Conservation (phyloP, 2,113 vertebrate genomes). For the Uria lomvia region DNA sequence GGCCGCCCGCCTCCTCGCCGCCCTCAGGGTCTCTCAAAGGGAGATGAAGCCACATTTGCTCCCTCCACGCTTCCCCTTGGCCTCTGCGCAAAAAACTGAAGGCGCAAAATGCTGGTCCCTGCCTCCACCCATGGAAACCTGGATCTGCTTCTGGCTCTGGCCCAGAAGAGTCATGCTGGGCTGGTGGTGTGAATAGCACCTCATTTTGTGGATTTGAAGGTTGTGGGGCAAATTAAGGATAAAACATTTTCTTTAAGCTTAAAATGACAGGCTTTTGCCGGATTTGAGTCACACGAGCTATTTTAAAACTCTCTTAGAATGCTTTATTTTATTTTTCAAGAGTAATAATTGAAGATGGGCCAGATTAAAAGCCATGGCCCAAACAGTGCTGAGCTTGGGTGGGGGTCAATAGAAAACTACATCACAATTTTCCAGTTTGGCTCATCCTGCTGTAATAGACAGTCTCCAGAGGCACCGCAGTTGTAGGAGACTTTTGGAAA, state of each 20-base stretch:
- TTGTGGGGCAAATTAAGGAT: neutral
- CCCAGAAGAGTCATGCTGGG: neutral
- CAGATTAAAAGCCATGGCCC: neutral
- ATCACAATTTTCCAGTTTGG: neutral
- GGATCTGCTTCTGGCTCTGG: neutral
- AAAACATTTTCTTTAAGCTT: neutral
- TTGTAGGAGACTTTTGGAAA: neutral
- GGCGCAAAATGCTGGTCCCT: neutral
- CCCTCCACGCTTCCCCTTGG: neutral
- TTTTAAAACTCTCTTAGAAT: neutral
- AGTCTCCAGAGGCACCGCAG: neutral
- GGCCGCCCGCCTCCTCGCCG: neutral
- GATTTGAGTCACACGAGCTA: neutral
- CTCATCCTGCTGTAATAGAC: neutral
- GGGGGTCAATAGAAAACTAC: neutral
- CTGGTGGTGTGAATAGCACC: neutral
- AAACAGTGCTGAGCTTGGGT: neutral
- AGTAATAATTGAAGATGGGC: neutral
- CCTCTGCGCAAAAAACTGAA: neutral
- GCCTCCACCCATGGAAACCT: conserved; percentile 41
- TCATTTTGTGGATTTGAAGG: neutral
- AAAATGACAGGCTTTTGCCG: neutral
- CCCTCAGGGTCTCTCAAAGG: neutral
- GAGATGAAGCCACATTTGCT: neutral
- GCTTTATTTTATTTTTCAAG: conserved; percentile 11